Conservation (phyloP, 2,888 invertebrate species). For the Hirtodrosophila duncani region DNA sequence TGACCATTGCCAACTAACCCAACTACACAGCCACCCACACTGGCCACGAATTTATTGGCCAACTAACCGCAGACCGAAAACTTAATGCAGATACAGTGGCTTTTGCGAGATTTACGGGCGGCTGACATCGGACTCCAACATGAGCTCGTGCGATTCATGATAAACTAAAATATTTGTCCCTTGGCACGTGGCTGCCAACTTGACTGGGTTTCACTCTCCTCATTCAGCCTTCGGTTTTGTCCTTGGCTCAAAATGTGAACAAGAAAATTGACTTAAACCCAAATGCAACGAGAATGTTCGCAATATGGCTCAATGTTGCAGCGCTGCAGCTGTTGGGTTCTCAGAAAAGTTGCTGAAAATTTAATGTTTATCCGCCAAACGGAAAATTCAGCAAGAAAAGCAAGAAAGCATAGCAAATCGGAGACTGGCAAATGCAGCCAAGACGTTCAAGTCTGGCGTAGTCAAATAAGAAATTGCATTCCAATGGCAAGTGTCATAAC, state of each 20-base stretch:
- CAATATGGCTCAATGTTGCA: constrained; percentile 1
- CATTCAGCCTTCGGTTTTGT: neutral
- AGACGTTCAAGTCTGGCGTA: neutral
- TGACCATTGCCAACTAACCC: constrained; percentile 16
- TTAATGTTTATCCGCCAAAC: constrained; percentile 30
- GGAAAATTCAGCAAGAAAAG: too few relatives aligned
- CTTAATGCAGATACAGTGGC: constrained; percentile 48
- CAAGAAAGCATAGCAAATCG: constrained; percentile 15
- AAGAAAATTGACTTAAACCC: constrained; percentile 38
- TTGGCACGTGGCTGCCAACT: constrained; percentile 8
- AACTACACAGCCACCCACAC: constrained; percentile 29
- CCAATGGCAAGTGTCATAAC: constrained; percentile 29
- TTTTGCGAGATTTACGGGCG: constrained; percentile 44
- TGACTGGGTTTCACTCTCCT: neutral
- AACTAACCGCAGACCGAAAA: constrained; percentile 46
- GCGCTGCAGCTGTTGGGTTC: constrained; percentile 11
- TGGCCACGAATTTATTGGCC: constrained; percentile 53
- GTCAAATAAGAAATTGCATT: constrained; percentile 3
- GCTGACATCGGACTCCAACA: constrained; percentile 8
- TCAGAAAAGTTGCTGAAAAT: too few relatives aligned
- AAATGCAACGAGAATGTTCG: constrained; percentile 21
- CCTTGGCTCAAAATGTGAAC: constrained; percentile 16
- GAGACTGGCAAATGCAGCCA: constrained; percentile 10
- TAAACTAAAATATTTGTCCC: constrained; percentile 36
- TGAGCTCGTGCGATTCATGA: constrained; percentile 25